Conservation (phyloP, 1,140 invertebrate genomes). For the Zaprionus ghesquierei region DNA sequence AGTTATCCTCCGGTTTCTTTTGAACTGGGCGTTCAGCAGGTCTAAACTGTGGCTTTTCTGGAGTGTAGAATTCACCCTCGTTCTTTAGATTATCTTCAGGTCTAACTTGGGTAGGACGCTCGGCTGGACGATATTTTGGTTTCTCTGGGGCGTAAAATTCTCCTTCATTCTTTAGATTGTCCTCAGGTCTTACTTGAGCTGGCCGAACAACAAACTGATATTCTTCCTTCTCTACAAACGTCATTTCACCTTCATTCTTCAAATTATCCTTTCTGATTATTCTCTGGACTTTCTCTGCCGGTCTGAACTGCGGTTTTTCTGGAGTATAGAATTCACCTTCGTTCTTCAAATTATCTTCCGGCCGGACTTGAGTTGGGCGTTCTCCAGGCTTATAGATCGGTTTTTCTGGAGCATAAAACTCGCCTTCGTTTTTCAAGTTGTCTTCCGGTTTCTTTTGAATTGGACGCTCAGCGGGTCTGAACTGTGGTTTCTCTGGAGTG, state of each 20-base stretch:
- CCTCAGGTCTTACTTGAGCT: slow-evolving; percentile 81
- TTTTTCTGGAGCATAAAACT: slow-evolving; percentile 6
- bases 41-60: slow-evolving; percentile 78
- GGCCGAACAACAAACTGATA: slow-evolving; percentile 83
- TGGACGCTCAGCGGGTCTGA: slow-evolving; percentile 83
- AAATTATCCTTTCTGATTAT: slow-evolving; percentile 85
- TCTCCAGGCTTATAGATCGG: neutral
- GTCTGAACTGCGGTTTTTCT: slow-evolving; percentile 79
- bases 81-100: slow-evolving; percentile 39
- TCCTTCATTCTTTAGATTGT: slow-evolving; percentile 84
- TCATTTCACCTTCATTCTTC: slow-evolving; percentile 83
- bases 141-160: slow-evolving; percentile 84
- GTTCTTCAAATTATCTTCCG: neutral
- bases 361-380: neutral
- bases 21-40: slow-evolving; percentile 84
- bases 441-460: slow-evolving; percentile 17
- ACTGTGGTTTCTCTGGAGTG: slow-evolving; percentile 39
- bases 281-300: slow-evolving; percentile 84
- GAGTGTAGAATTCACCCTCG: slow-evolving; percentile 47
- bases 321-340: slow-evolving; percentile 83
- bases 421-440: slow-evolving; percentile 82
- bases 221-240: slow-evolving; percentile 83
- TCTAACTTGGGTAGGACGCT: slow-evolving; percentile 27
- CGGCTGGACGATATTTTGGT: slow-evolving; percentile 21
- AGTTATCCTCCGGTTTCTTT: slow-evolving; percentile 85